Conservation (phyloP, 2,888 invertebrate genomes). For the Tetranychus piercei region DNA sequence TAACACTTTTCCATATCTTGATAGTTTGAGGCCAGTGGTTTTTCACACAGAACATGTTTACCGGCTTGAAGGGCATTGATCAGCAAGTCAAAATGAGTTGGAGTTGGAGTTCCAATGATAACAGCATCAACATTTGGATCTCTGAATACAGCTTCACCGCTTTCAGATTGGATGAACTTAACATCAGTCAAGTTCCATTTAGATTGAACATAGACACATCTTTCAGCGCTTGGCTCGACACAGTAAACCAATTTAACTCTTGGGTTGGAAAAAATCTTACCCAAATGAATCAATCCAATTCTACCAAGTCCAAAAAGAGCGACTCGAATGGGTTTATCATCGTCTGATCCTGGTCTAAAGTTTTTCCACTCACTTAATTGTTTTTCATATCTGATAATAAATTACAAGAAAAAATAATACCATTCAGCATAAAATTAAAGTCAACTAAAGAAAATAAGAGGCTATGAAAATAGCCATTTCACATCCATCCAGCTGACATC, state of each 20-base stretch:
- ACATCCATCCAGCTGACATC: too few species aligned
- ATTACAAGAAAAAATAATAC: too few species aligned
- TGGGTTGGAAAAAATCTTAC: conserved; percentile 37
- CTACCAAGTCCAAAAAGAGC: conserved; percentile 44
- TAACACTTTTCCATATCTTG: conserved; percentile 42
- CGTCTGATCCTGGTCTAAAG: background rate
- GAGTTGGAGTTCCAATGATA: conserved; percentile 43
- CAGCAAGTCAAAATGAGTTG: conserved; percentile 42
- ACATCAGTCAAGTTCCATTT: conserved; percentile 39
- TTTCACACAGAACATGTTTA: conserved; percentile 50
- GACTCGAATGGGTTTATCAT: conserved; percentile 31
- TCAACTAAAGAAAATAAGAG: too few species aligned
- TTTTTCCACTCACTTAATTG: background rate
- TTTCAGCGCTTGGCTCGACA: conserved; percentile 39
- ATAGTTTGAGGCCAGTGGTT: conserved; percentile 44
- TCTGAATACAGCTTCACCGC: conserved; percentile 38
- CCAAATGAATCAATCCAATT: conserved; percentile 44
- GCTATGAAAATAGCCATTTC: too few species aligned
- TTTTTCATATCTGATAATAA: background rate
- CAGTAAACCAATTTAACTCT: conserved; percentile 41
- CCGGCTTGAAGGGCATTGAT: conserved; percentile 39
- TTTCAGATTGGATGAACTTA: conserved; percentile 34
- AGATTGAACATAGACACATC: conserved; percentile 36
- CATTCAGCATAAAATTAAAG: too few species aligned
- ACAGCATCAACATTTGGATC: conserved; percentile 40